These are phyloP conservation scores for Mesochorus sp. DNA, from an alignment of 2,888 invertebrate species.

Conservation along the genomic window DNA sequence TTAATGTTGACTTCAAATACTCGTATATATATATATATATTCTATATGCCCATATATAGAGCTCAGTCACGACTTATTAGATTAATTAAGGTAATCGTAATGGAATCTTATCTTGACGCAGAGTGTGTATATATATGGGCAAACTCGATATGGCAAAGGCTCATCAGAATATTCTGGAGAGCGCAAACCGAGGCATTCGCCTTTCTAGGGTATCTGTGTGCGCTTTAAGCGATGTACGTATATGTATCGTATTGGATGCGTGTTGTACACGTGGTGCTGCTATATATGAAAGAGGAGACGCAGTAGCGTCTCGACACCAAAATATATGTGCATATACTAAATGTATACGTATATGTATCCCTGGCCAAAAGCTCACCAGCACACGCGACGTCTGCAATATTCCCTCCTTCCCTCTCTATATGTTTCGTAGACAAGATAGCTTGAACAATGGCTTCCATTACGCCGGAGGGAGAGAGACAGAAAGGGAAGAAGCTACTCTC, in stretches of 20 bases:
- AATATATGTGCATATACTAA: no score
- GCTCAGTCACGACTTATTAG: constrained; percentile 70
- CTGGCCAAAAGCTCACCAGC: constrained; percentile 54
- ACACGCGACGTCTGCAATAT: constrained; percentile 56
- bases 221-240: constrained; percentile 43
- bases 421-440: constrained; percentile 73
- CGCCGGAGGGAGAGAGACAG: no score
- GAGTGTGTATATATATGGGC: no score
- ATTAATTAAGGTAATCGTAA: constrained; percentile 80
- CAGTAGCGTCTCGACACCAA: no score
- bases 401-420: constrained; percentile 10
- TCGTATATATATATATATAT: neutral
- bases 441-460: constrained; percentile 81
- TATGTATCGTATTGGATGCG: neutral
- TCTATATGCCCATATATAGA: no score
- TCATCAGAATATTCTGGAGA: constrained; percentile 67
- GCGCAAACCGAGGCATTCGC: constrained; percentile 41
- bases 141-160: constrained; percentile 73
- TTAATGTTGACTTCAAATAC: neutral
- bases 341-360: neutral
- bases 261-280: neutral
- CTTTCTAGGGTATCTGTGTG: constrained; percentile 48
- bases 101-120: constrained; percentile 79
- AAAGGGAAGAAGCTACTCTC: constrained; percentile 66
- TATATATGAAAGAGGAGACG: no score